Percentiles rank a stretch among this genome's conserved stretches.
These are phyloP conservation scores for Cisticola juncidis DNA, from an alignment of 2,113 vertebrate genomes.

Conservation along the genomic window DNA sequence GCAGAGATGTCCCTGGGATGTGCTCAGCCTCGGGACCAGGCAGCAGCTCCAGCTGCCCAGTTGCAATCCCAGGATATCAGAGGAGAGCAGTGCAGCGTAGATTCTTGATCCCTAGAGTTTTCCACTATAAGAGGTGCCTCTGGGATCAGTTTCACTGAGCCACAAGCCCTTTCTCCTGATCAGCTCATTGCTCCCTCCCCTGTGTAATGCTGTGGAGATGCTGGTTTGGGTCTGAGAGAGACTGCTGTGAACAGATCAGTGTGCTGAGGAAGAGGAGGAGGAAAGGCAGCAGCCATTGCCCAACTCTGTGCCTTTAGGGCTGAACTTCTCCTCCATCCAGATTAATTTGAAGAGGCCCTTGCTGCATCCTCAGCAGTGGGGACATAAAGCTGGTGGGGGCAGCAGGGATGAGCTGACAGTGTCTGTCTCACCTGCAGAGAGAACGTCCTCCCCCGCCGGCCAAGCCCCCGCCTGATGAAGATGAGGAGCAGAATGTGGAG, in stretches of 20 bases:
- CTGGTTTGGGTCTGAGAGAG: not conserved
- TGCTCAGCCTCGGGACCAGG: rapidly evolving
- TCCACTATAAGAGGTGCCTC: not conserved
- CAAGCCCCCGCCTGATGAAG: constrained; percentile 83
- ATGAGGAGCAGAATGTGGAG: constrained; percentile 78
- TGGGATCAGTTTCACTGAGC: not conserved
- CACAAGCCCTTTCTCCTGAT: not conserved
- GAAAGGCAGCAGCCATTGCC: not conserved
- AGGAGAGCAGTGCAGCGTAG: not conserved
- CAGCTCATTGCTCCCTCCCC: not conserved
- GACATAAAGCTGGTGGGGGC: not conserved
- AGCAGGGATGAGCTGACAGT: not conserved
- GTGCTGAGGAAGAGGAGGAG: not conserved
- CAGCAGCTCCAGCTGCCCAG: not conserved
- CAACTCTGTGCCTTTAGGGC: not conserved
- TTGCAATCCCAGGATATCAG: rapidly evolving
- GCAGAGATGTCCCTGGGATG: not conserved
- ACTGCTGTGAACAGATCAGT: rapidly evolving
- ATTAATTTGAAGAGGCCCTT: not conserved
- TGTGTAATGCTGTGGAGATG: not conserved
- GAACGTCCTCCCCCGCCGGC: constrained; percentile 82
- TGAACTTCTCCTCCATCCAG: not conserved
- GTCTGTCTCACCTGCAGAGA: constrained; percentile 70
- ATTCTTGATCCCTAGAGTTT: not conserved
- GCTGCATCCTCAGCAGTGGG: not conserved